Conservation (phyloP, 2,888 invertebrate genomes). For the Apocheima hispidaria region DNA sequence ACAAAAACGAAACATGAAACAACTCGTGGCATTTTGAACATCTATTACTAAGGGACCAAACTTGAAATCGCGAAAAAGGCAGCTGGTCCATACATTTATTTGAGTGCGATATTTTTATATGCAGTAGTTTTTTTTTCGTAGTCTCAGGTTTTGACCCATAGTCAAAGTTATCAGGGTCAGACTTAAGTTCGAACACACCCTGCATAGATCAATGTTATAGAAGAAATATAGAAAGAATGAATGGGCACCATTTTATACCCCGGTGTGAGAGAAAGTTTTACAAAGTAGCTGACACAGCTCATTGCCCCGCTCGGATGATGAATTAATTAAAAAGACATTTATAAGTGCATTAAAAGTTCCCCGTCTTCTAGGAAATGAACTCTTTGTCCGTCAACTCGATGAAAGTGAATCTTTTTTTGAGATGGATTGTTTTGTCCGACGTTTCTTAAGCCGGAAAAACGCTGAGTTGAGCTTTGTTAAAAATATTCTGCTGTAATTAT, state of each 20-base stretch:
- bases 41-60: too few relatives aligned
- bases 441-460: slow-evolving; percentile 28
- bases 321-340: slow-evolving; percentile 40
- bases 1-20: too few relatives aligned
- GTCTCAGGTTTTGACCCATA: too few relatives aligned
- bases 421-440: slow-evolving; percentile 25
- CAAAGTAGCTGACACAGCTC: slow-evolving; percentile 36
- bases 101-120: too few relatives aligned
- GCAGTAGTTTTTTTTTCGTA: too few relatives aligned
- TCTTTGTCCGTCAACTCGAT: slow-evolving; percentile 28
- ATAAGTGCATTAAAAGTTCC: slow-evolving; percentile 37
- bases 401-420: slow-evolving; percentile 32
- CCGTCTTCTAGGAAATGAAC: slow-evolving; percentile 30
- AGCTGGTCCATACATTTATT: too few relatives aligned
- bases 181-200: too few relatives aligned
- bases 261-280: slow-evolving; percentile 22
- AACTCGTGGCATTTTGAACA: too few relatives aligned
- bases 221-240: too few relatives aligned
- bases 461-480: slow-evolving; percentile 30
- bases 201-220: too few relatives aligned
- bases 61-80: too few relatives aligned
- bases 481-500: slow-evolving; percentile 2
- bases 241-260: neutral
- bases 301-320: slow-evolving; percentile 28
- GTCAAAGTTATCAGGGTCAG: too few relatives aligned